Conservation (phyloP, 2,797 vertebrate species). For the Octomys mimax region DNA sequence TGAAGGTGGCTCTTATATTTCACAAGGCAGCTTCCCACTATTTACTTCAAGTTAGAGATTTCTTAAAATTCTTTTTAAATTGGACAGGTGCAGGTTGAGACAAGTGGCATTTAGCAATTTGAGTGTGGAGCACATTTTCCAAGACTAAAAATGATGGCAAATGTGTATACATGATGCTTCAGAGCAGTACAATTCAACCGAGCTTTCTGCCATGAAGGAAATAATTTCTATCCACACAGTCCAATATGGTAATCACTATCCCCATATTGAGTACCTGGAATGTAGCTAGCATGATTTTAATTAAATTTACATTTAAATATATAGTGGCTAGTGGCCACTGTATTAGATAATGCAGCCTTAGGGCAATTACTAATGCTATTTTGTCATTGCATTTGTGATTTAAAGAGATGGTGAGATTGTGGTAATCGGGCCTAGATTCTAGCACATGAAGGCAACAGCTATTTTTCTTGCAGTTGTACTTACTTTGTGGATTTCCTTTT, state of each 20-base stretch:
- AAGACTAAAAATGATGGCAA: slow-evolving; percentile 78
- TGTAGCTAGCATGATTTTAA: slow-evolving; percentile 41
- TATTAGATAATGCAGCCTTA: background rate
- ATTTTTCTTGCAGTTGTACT: slow-evolving; percentile 44
- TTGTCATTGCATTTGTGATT: slow-evolving; percentile 48
- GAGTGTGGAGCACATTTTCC: slow-evolving; percentile 70
- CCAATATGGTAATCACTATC: background rate
- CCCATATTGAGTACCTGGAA: background rate
- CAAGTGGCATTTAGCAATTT: slow-evolving; percentile 80
- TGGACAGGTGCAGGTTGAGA: slow-evolving; percentile 77
- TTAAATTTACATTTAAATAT: slow-evolving; percentile 55
- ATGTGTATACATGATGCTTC: slow-evolving; percentile 44
- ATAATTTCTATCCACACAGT: background rate
- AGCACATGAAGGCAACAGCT: slow-evolving; percentile 21
- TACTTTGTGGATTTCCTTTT: slow-evolving; percentile 53
- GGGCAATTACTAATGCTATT: background rate
- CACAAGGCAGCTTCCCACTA: slow-evolving; percentile 69
- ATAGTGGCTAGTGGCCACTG: background rate
- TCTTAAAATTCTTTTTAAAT: slow-evolving; percentile 79
- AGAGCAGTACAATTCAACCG: background rate
- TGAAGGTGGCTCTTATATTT: slow-evolving; percentile 73
- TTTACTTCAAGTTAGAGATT: slow-evolving; percentile 79
- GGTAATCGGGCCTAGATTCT: background rate
- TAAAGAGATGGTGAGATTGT: slow-evolving; percentile 31
- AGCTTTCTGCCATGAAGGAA: slow-evolving; percentile 50